Conservation (phyloP, 1,140 invertebrate genomes). For the Rhopalosiphum maidis region DNA sequence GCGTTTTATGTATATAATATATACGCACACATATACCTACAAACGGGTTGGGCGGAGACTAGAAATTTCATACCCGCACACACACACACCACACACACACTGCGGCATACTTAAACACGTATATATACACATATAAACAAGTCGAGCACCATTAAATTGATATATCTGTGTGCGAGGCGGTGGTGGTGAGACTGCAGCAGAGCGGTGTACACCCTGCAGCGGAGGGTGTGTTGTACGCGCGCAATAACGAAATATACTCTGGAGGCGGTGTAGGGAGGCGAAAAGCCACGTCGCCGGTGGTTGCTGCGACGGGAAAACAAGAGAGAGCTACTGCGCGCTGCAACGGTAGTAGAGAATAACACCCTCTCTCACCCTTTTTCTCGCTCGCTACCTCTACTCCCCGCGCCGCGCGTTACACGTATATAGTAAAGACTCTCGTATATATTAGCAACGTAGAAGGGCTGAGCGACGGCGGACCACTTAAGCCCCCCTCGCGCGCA, state of each 20-base stretch:
- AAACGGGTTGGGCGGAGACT: slow-evolving; percentile 55
- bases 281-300: slow-evolving; percentile 33
- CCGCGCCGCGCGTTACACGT: background rate
- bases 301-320: slow-evolving; percentile 29
- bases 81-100: background rate
- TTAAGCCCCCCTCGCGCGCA: slow-evolving; percentile 40
- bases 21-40: background rate
- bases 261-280: background rate
- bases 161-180: slow-evolving; percentile 12
- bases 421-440: background rate
- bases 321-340: background rate
- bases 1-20: background rate
- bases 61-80: background rate
- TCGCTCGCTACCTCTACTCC: background rate
- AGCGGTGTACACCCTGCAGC: background rate
- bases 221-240: background rate
- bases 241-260: background rate
- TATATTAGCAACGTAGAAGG: slow-evolving; percentile 20
- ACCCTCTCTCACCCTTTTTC: background rate
- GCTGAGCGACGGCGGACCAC: slow-evolving; percentile 43
- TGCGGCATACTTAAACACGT: background rate
- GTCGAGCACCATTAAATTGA: slow-evolving; percentile 52
- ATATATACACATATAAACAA: background rate
- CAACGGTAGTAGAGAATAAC: background rate
- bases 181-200: background rate